These are phyloP conservation scores for Phortica variegata DNA, from an alignment of 1,140 invertebrate species.

Conservation along the genomic window DNA sequence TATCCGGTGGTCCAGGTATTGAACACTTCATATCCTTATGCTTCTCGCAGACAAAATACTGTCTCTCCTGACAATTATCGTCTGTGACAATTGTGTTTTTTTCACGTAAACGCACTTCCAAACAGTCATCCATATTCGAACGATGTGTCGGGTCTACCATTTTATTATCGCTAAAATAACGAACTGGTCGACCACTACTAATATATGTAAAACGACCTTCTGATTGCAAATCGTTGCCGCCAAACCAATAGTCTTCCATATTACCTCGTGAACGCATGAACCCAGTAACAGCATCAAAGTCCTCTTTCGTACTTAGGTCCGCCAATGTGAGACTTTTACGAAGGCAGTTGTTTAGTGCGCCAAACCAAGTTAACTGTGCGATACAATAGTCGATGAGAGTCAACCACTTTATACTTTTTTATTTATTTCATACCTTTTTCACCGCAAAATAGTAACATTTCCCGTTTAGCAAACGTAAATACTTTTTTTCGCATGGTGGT, in stretches of 20 bases:
- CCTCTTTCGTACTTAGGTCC: constrained; percentile 41
- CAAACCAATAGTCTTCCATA: constrained; percentile 35
- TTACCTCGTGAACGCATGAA: constrained; percentile 11
- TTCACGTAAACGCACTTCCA: constrained; percentile 26
- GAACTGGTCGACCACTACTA: constrained; percentile 19
- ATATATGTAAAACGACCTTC: constrained; percentile 35
- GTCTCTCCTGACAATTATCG: constrained; percentile 32
- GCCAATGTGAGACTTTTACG: constrained; percentile 67
- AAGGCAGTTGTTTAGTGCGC: constrained; percentile 60
- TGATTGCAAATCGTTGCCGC: constrained; percentile 31
- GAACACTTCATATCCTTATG: constrained; percentile 16
- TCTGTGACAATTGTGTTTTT: constrained; percentile 26
- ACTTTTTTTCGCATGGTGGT: constrained; percentile 27
- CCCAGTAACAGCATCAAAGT: constrained; percentile 15
- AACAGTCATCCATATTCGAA: constrained; percentile 35
- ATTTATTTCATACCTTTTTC: constrained; percentile 44
- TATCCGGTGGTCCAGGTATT: not conserved
- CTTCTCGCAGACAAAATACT: constrained; percentile 31
- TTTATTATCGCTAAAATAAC: constrained; percentile 11
- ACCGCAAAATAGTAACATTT: constrained; percentile 32
- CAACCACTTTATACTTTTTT: too few relatives aligned
- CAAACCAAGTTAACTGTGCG: constrained; percentile 37
- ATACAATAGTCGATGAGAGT: not conserved
- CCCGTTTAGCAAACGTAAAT: constrained; percentile 20
- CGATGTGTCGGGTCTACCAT: constrained; percentile 20